A percentile compares a stretch with the other conserved stretches of the same genome.
phyloP scores from a whole-genome alignment of 2,888 invertebrate species.

The Hedya salicella region DNA sequence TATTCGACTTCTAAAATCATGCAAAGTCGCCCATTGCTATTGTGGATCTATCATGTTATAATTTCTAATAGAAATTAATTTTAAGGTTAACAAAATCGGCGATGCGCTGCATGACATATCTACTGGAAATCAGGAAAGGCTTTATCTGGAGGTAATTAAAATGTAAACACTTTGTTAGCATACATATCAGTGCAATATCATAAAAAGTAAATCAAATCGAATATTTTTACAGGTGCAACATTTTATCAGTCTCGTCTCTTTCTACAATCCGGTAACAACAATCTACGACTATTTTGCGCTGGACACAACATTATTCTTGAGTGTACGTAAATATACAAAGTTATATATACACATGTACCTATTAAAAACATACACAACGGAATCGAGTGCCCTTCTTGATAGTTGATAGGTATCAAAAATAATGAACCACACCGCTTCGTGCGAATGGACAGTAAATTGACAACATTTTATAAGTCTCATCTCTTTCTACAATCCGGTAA shows the following conservation, averaged over 20 bases:
- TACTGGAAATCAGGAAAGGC: neutral
- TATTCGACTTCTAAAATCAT: too few relatives aligned
- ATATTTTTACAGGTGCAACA: neutral
- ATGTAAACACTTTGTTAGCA: too few relatives aligned
- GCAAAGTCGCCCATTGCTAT: too few relatives aligned
- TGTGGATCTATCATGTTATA: too few relatives aligned
- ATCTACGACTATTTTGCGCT: neutral
- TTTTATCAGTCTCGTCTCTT: neutral
- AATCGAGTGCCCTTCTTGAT: too few relatives aligned
- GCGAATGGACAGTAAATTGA: too few relatives aligned
- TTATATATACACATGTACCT: neutral
- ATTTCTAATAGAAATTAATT: neutral
- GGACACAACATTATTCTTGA: neutral
- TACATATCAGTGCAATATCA: too few relatives aligned
- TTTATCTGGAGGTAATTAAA: neutral
- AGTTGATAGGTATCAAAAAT: too few relatives aligned
- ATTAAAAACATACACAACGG: too few relatives aligned
- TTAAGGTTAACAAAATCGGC: neutral
- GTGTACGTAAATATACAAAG: neutral
- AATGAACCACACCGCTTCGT: too few relatives aligned
- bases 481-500: neutral
- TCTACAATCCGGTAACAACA: neutral
- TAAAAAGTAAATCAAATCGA: too few relatives aligned
- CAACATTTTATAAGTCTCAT: neutral
- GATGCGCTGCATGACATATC: neutral